These are phyloP conservation scores for Sitobion miscanthi DNA, from an alignment of 1,140 invertebrate species.

Conservation along the genomic window DNA sequence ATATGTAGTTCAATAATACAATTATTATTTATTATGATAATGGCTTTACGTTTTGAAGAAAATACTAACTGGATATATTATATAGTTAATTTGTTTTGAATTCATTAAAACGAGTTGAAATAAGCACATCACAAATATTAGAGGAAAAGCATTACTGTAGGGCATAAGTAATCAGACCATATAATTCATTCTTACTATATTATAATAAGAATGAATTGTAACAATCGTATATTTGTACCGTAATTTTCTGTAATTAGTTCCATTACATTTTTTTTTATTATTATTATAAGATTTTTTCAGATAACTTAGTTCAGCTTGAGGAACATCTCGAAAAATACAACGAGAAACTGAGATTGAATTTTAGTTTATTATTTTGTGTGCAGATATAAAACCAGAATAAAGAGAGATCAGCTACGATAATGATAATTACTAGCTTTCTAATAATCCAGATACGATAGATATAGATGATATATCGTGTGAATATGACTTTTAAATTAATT, in stretches of 20 bases:
- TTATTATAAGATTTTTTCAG: constrained; percentile 3
- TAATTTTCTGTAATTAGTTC: constrained; percentile 54
- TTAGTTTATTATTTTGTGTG: neutral
- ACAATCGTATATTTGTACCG: neutral
- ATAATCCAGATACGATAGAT: neutral
- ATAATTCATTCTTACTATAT: constrained; percentile 32
- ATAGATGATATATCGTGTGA: neutral
- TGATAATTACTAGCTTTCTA: constrained; percentile 44
- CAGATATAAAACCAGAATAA: constrained; percentile 33
- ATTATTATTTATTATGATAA: neutral
- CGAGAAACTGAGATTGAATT: constrained; percentile 36
- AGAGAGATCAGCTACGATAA: constrained; percentile 35
- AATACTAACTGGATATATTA: neutral
- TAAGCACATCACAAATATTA: neutral
- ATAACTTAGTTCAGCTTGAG: constrained; percentile 23
- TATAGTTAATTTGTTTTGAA: neutral
- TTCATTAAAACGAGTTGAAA: neutral
- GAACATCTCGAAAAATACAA: constrained; percentile 17
- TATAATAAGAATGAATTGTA: neutral
- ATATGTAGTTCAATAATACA: neutral
- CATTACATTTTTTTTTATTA: constrained; percentile 32
- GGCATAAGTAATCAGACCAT: constrained; percentile 37
- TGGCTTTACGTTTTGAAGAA: neutral
- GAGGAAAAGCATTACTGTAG: neutral
- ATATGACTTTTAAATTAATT: constrained; percentile 21